phyloP scores from a whole-genome alignment of 2,888 invertebrate genomes.

The Morpho deidamia region DNA sequence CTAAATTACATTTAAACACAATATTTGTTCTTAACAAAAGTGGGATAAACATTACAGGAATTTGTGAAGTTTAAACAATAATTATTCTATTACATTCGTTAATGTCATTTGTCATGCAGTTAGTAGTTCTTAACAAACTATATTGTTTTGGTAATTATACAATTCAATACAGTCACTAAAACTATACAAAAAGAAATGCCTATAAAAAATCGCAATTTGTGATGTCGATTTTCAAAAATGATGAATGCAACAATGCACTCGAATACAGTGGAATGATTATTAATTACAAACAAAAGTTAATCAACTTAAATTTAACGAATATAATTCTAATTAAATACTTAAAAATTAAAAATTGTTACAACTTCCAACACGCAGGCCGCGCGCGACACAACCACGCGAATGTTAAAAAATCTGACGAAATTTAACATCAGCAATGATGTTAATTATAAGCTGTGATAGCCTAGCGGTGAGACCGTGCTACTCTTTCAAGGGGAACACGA shows the following conservation, averaged over 20 bases:
- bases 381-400: slow-evolving; percentile 25
- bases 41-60: slow-evolving; percentile 26
- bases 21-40: slow-evolving; percentile 54
- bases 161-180: slow-evolving; percentile 5
- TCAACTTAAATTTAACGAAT: slow-evolving; percentile 53
- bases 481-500: too few relatives aligned
- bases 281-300: slow-evolving; percentile 46
- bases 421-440: neutral
- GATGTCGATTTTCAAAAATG: slow-evolving; percentile 34
- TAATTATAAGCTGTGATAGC: too few relatives aligned
- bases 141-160: slow-evolving; percentile 1
- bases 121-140: slow-evolving; percentile 43
- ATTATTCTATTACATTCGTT: slow-evolving; percentile 24
- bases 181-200: slow-evolving; percentile 1
- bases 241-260: slow-evolving; percentile 26
- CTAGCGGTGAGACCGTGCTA: too few relatives aligned
- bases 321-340: slow-evolving; percentile 66
- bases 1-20: slow-evolving; percentile 36
- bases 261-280: slow-evolving; percentile 66
- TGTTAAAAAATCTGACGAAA: neutral
- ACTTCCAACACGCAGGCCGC: slow-evolving; percentile 36
- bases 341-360: slow-evolving; percentile 48
- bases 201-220: slow-evolving; percentile 27
- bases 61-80: slow-evolving; percentile 9
- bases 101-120: slow-evolving; percentile 65